Base-by-base conservation (phyloP, 2,113 vertebrate species). In the Neogobius melanostomus region DNA sequence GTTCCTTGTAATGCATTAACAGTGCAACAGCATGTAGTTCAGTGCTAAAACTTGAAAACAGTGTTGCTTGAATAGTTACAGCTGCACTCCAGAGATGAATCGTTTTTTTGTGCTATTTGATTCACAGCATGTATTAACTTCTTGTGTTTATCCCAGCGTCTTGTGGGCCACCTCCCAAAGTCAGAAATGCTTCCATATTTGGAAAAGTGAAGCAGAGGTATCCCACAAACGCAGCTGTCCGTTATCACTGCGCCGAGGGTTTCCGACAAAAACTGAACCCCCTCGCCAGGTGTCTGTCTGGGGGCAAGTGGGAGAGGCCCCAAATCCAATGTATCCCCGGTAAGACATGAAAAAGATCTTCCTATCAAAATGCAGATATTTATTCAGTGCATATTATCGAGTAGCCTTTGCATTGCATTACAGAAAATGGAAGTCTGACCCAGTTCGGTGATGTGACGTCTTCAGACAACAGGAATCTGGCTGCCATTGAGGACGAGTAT, bases 271-370 rank as follows among this genome's bases (percentile, higher is more conserved):
- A 91, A 52, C 92, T 91, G 54, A 93, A 91, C 15, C 97, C 97
- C 1, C 0, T 95, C 83, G 76, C 94, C 79, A 94, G 88, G 9
- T 99, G 97, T 90, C 91, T 86, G 60, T 74, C 94, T 21, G 89
- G 92, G 0, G 97, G 97, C 5, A 86, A 5, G 0, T 99, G 97
- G 97, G 95, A 96, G 56, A 80, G 69, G 0, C 96, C 96, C 0
- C 92, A 92, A 85, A 93, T 99, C 53, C 77, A 81, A 61, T 99
- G 97, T 66, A 90, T 90, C 12, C 91, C 93, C 2, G 87, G 96
- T 96, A 85, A 93, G 93, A 84, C 28, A 36, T n/a, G 11, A 54
- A 0, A 45, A 14, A 16, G 17, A 15, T 16, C 8, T 59, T 6
- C 8, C n/a, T 15, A 9, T 6, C 56, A 59, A 36, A 36, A 36